Conservation (phyloP, 1,140 invertebrate genomes). For the Medauroidea extradentata region DNA sequence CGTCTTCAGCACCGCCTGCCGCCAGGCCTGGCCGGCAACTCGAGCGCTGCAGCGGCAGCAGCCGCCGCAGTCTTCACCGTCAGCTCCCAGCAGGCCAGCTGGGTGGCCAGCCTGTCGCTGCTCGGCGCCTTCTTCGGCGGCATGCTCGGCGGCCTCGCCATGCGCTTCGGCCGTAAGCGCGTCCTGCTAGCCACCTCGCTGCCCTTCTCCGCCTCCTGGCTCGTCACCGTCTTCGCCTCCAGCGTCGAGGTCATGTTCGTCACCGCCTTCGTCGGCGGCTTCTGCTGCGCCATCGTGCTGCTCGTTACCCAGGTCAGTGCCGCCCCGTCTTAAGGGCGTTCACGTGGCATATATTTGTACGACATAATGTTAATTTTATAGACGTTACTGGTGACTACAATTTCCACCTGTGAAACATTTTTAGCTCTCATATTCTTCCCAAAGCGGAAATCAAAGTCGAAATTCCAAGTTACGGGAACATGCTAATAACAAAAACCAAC, state of each 20-base stretch:
- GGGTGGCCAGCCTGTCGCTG: slow-evolving; percentile 75
- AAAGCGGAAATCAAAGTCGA: too few species aligned
- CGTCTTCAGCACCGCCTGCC: slow-evolving; percentile 57
- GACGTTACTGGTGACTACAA: too few species aligned
- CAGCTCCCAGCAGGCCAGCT: slow-evolving; percentile 70
- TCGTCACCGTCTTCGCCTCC: slow-evolving; percentile 67
- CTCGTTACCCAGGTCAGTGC: slow-evolving; percentile 74
- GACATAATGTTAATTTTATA: too few species aligned
- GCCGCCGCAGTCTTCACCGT: slow-evolving; percentile 34
- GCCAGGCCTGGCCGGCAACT: slow-evolving; percentile 68
- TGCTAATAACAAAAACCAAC: too few species aligned
- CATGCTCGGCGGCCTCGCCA: slow-evolving; percentile 66
- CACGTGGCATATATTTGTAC: too few species aligned
- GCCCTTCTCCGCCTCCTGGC: slow-evolving; percentile 70
- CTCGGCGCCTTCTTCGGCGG: slow-evolving; percentile 70
- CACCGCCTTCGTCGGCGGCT: slow-evolving; percentile 72
- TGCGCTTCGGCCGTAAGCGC: slow-evolving; percentile 64
- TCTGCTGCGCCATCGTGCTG: slow-evolving; percentile 72
- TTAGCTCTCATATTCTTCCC: too few species aligned
- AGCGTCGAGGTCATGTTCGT: slow-evolving; percentile 70
- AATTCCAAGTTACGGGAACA: too few species aligned
- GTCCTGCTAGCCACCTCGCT: slow-evolving; percentile 63
- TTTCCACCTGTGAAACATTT: too few species aligned
- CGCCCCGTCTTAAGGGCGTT: too few species aligned
- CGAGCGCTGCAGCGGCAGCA: slow-evolving; percentile 12